Conservation (phyloP, 1,140 invertebrate species). For the Cephus cinctus region DNA sequence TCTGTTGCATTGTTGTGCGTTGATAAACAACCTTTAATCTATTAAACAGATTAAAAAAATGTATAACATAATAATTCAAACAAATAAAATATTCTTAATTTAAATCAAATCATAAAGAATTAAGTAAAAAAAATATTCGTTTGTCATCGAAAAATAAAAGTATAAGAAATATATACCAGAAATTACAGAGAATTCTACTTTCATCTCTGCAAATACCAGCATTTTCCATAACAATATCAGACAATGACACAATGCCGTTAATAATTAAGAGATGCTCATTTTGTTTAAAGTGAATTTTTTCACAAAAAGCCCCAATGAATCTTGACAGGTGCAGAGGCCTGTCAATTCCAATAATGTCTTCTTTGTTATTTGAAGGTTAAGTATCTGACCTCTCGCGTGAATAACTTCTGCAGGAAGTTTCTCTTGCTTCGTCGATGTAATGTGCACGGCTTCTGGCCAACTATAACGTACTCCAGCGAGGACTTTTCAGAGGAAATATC, state of each 20-base stretch:
- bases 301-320: too few relatives aligned
- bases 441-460: constrained; percentile 42
- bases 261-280: too few relatives aligned
- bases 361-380: constrained; percentile 32
- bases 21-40: constrained; percentile 50
- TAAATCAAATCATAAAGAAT: too few relatives aligned
- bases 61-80: constrained; percentile 2
- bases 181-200: background rate
- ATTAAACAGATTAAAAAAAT: constrained; percentile 16
- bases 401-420: constrained; percentile 47
- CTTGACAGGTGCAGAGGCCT: constrained; percentile 21
- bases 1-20: constrained; percentile 48
- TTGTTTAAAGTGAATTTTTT: too few relatives aligned
- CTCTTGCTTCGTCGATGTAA: constrained; percentile 33
- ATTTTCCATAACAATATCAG: too few relatives aligned
- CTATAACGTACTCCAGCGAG: constrained; percentile 36
- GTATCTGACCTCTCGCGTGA: constrained; percentile 45
- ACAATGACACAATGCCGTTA: too few relatives aligned
- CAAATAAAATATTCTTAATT: too few relatives aligned
- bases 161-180: background rate
- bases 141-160: too few relatives aligned
- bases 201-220: too few relatives aligned
- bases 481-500: constrained; percentile 50
- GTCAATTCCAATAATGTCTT: constrained; percentile 21
- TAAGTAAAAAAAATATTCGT: too few relatives aligned